Conservation (phyloP, 2,113 vertebrate genomes). For the Lophochroa leadbeateri region DNA sequence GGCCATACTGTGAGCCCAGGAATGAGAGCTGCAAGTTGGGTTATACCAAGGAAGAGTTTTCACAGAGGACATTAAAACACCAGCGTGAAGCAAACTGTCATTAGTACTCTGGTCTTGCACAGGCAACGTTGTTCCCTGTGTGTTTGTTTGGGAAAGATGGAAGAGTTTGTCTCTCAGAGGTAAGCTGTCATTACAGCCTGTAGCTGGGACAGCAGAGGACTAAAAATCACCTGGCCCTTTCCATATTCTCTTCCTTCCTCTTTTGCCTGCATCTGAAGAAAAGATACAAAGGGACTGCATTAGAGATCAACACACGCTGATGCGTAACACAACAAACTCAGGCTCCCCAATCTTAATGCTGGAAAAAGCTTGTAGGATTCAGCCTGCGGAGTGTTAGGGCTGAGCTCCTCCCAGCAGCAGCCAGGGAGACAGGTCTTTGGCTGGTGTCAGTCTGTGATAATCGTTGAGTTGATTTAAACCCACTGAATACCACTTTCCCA, state of each 20-base stretch:
- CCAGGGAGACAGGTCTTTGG: neutral
- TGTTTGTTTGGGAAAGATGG: neutral
- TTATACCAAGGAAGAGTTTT: neutral
- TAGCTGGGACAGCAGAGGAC: neutral
- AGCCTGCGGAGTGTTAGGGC: neutral
- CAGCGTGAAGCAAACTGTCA: neutral
- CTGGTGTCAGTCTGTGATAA: neutral
- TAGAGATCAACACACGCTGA: neutral
- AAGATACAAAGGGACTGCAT: neutral
- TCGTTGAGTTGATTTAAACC: conserved; percentile 2
- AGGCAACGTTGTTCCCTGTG: fast-evolving
- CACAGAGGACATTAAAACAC: neutral
- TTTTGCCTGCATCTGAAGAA: neutral
- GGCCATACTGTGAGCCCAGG: neutral
- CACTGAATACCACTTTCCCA: neutral
- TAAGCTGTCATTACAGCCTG: neutral
- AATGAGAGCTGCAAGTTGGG: neutral
- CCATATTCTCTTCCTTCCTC: neutral
- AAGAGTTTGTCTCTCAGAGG: neutral
- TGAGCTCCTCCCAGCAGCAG: neutral
- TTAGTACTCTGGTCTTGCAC: neutral
- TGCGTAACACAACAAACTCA: neutral
- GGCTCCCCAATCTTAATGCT: neutral
- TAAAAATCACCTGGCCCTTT: neutral
- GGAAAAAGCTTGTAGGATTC: neutral